Percentiles rank a stretch among this genome's conserved stretches.
These are phyloP conservation scores for Bellardia bayeri DNA, from an alignment of 2,888 invertebrate genomes.

Conservation along the genomic window DNA sequence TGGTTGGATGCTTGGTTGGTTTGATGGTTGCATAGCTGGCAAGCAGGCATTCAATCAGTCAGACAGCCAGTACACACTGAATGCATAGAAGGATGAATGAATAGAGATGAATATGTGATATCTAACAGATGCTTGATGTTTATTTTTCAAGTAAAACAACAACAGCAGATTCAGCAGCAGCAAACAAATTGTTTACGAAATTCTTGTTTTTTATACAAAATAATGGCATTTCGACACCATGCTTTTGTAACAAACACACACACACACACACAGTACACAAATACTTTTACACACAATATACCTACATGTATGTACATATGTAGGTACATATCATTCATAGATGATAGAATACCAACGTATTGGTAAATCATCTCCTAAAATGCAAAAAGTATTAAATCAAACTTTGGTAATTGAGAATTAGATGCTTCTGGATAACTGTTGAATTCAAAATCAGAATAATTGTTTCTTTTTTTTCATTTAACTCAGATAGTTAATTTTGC, in stretches of 20 bases:
- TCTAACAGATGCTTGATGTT: conserved; percentile 67
- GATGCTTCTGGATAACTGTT: too few species aligned
- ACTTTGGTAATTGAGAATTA: too few species aligned
- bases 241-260: conserved; percentile 8
- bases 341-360: conserved; percentile 18
- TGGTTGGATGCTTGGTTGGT: conserved; percentile 11
- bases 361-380: too few species aligned
- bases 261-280: background rate
- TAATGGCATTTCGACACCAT: conserved; percentile 66
- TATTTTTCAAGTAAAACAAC: conserved; percentile 50
- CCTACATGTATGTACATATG: background rate
- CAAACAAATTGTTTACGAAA: conserved; percentile 53
- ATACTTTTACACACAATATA: background rate
- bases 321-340: background rate
- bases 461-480: too few species aligned
- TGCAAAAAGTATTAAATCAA: too few species aligned
- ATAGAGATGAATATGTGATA: conserved; percentile 63
- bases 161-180: conserved; percentile 14
- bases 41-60: background rate
- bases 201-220: conserved; percentile 52
- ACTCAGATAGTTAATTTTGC: too few species aligned
- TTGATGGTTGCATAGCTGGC: background rate
- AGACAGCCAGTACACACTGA: background rate
- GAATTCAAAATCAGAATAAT: too few species aligned
- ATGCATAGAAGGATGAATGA: conserved; percentile 22